Conservation (phyloP, 2,888 invertebrate species). For the Brenthis hecate region DNA sequence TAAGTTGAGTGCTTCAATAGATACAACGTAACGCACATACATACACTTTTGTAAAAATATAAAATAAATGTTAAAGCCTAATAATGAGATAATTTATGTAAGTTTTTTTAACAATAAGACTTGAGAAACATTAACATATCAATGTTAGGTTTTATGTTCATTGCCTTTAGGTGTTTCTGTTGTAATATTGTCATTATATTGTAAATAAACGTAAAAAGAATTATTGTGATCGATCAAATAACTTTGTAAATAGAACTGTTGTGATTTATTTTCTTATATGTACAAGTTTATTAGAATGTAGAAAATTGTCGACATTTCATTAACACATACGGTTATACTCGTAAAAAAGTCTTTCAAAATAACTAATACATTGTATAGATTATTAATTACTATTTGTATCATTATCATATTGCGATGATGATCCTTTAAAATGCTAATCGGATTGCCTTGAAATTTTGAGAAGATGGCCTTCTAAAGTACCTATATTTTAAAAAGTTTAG, state of each 20-base stretch:
- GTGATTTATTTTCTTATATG: constrained; percentile 11
- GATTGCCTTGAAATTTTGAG: too few relatives aligned
- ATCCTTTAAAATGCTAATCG: neutral
- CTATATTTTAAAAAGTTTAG: too few relatives aligned
- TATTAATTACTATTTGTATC: neutral
- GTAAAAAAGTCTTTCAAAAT: too few relatives aligned
- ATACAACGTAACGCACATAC: too few relatives aligned
- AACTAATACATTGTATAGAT: neutral
- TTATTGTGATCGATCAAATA: constrained; percentile 2
- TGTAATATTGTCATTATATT: neutral
- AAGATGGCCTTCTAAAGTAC: too few relatives aligned
- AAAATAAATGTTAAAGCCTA: too few relatives aligned
- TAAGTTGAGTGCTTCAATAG: too few relatives aligned
- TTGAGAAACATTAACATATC: constrained; percentile 9
- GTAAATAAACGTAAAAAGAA: neutral
- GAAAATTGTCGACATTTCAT: too few relatives aligned
- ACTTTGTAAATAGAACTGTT: neutral
- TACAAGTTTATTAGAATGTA: neutral
- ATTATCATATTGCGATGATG: neutral
- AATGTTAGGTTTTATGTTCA: neutral
- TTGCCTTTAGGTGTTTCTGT: neutral
- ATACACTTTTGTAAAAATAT: too few relatives aligned
- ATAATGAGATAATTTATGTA: neutral
- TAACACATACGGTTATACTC: too few relatives aligned
- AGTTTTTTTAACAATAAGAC: neutral